phyloP scores from a whole-genome alignment of 2,888 invertebrate genomes.

The Cosmia trapezina region DNA sequence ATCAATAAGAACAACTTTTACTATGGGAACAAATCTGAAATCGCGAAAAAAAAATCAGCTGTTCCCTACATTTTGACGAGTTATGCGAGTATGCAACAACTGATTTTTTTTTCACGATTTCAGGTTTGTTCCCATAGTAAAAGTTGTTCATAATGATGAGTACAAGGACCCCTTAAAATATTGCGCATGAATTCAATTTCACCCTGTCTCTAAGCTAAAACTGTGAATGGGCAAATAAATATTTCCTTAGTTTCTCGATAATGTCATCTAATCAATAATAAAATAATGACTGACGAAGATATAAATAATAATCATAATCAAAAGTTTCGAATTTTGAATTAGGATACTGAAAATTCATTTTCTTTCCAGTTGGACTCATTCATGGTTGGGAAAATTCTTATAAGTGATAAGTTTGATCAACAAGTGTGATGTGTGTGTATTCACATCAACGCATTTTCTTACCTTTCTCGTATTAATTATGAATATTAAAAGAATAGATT shows the following conservation, averaged over 20 bases:
- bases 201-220: not conserved
- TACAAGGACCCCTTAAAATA: too few relatives aligned
- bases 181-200: too few relatives aligned
- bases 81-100: too few relatives aligned
- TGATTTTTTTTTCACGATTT: too few relatives aligned
- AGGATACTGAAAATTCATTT: not conserved
- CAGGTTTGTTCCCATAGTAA: too few relatives aligned
- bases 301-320: not conserved
- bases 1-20: too few relatives aligned
- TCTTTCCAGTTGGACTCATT: slow-evolving; percentile 4
- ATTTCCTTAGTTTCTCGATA: not conserved
- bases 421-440: too few relatives aligned
- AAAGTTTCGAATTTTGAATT: not conserved
- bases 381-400: not conserved
- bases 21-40: too few relatives aligned
- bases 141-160: too few relatives aligned
- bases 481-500: not conserved
- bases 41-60: too few relatives aligned
- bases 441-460: too few relatives aligned
- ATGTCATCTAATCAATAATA: not conserved
- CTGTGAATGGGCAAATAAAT: slow-evolving; percentile 1
- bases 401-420: not conserved
- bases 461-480: not conserved
- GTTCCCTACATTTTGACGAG: too few relatives aligned
- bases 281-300: not conserved